Percentiles rank a stretch among this genome's conserved stretches.
Evolutionary conservation across 2,888 invertebrate genomes (phyloP).

Genomic region (Latrodectus hesperus): DNA sequence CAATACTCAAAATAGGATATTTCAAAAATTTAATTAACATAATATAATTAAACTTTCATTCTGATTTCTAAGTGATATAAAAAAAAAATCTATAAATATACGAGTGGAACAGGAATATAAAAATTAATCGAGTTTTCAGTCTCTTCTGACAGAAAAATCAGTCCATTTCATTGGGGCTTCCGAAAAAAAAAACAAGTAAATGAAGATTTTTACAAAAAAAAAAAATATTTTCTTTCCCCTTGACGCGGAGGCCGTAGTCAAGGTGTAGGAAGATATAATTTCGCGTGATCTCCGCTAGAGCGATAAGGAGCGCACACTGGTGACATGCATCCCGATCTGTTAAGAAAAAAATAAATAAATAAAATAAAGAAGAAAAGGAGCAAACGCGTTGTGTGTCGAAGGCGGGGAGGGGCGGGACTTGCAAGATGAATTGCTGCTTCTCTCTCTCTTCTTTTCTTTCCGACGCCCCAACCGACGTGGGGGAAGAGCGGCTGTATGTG

Average conservation of each 20-base stretch:
- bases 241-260: not conserved
- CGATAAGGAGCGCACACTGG: slow-evolving; percentile 41
- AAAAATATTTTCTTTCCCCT: not conserved
- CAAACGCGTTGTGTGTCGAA: slow-evolving; percentile 56
- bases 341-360: slow-evolving; percentile 5
- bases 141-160: too few species aligned
- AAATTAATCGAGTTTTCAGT: too few species aligned
- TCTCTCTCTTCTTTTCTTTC: slow-evolving; percentile 20
- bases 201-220: too few species aligned
- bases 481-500: slow-evolving; percentile 3
- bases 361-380: slow-evolving; percentile 26
- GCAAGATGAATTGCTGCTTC: slow-evolving; percentile 56
- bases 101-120: too few species aligned
- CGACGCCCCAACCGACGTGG: slow-evolving; percentile 41
- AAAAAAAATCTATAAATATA: too few species aligned
- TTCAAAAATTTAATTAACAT: too few species aligned
- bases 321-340: slow-evolving; percentile 33
- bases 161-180: too few species aligned
- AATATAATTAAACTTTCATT: too few species aligned
- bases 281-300: slow-evolving; percentile 26
- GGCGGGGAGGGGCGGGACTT: slow-evolving; percentile 56
- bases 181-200: too few species aligned
- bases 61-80: too few species aligned
- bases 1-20: too few species aligned
- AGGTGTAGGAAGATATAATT: slow-evolving; percentile 19